Conservation (phyloP, 1,140 invertebrate species). For the Tenebrio molitor region DNA sequence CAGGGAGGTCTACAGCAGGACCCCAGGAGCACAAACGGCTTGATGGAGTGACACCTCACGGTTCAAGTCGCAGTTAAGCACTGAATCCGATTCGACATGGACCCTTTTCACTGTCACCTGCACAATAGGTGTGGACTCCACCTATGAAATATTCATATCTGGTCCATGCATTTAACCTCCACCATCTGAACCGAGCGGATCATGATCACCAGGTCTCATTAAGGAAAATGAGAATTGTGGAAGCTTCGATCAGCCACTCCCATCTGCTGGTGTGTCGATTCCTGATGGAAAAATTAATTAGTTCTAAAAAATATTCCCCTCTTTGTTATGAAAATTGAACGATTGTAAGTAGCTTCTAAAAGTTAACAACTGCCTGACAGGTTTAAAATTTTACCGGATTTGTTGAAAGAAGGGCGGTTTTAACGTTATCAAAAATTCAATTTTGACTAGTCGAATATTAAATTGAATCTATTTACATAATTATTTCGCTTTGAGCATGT, state of each 20-base stretch:
- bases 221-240: background rate
- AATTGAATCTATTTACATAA: slow-evolving; percentile 27
- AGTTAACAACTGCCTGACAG: slow-evolving; percentile 34
- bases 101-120: slow-evolving; percentile 62
- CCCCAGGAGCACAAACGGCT: slow-evolving; percentile 39
- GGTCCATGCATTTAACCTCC: slow-evolving; percentile 24
- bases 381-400: slow-evolving; percentile 30
- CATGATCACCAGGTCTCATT: background rate
- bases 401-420: slow-evolving; percentile 35
- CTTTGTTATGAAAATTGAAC: slow-evolving; percentile 35
- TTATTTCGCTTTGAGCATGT: slow-evolving; percentile 17
- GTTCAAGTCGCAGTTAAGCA: slow-evolving; percentile 45
- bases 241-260: background rate
- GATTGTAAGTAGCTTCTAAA: slow-evolving; percentile 32
- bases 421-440: slow-evolving; percentile 24
- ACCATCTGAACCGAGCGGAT: slow-evolving; percentile 22
- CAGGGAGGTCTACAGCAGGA: slow-evolving; percentile 24
- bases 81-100: slow-evolving; percentile 58
- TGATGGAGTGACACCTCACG: slow-evolving; percentile 50
- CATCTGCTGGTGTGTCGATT: background rate
- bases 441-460: slow-evolving; percentile 14
- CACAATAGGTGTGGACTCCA: slow-evolving; percentile 62
- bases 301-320: slow-evolving; percentile 29
- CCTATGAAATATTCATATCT: slow-evolving; percentile 59
- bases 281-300: slow-evolving; percentile 26